Conservation (phyloP, 2,888 invertebrate species). For the Lamellibrachia satsuma region DNA sequence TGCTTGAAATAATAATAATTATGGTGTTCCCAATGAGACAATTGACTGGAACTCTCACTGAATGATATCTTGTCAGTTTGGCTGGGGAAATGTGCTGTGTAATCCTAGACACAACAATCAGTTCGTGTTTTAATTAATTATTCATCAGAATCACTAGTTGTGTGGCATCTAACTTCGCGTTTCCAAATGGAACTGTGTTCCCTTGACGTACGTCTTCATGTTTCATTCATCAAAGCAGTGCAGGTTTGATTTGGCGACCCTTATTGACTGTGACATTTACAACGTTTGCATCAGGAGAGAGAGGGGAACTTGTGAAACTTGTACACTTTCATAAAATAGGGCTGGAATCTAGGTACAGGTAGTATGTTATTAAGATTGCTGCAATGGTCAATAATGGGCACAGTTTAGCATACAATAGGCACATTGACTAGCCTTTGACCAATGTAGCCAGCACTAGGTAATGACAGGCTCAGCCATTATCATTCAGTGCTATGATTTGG, state of each 20-base stretch:
- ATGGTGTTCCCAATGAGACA: neutral
- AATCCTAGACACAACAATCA: neutral
- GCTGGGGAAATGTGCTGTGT: neutral
- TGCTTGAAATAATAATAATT: no score
- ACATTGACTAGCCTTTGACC: neutral
- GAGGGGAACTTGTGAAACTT: neutral
- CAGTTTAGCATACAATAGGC: neutral
- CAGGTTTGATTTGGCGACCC: neutral
- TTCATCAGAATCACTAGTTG: neutral
- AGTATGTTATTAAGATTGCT: neutral
- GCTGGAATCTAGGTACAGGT: neutral
- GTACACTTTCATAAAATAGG: neutral
- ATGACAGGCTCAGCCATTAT: neutral
- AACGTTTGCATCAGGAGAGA: neutral
- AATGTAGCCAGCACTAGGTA: neutral
- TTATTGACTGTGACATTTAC: neutral
- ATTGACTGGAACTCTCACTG: neutral
- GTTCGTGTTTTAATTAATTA: neutral
- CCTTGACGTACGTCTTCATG: neutral
- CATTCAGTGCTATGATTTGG: neutral
- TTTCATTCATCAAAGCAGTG: neutral
- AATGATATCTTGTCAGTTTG: neutral
- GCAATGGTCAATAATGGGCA: neutral
- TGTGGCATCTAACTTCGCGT: neutral
- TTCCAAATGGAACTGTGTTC: neutral